Conservation (phyloP, 2,888 invertebrate species). For the Pocota personata region DNA sequence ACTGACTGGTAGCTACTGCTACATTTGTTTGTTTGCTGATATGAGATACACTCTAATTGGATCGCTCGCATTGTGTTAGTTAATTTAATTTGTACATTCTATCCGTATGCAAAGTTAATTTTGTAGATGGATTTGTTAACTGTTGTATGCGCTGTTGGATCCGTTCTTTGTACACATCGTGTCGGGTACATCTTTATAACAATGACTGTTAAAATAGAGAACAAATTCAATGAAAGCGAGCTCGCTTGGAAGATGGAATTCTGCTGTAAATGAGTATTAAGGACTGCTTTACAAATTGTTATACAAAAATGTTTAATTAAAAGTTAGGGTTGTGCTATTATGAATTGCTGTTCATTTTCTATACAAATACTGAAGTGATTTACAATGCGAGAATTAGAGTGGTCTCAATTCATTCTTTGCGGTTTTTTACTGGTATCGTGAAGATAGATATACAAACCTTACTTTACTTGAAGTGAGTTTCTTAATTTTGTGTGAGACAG, state of each 20-base stretch:
- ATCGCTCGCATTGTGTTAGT: constrained; percentile 57
- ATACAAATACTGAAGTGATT: too few species aligned
- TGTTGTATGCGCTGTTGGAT: constrained; percentile 3
- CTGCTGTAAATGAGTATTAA: background rate
- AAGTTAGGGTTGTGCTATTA: background rate
- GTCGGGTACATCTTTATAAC: background rate
- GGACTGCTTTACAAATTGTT: background rate
- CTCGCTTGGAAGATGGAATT: background rate
- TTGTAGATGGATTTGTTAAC: constrained; percentile 26
- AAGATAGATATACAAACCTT: too few species aligned
- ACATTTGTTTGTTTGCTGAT: constrained; percentile 37
- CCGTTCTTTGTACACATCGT: background rate
- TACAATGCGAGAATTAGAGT: too few species aligned
- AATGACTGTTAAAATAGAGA: background rate
- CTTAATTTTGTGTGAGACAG: too few species aligned
- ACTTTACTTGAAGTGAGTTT: too few species aligned
- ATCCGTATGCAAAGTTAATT: constrained; percentile 60
- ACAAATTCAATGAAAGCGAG: background rate
- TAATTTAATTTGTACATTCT: constrained; percentile 59
- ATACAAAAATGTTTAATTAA: background rate
- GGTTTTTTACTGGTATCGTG: too few species aligned
- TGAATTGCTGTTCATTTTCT: too few species aligned
- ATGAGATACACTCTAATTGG: constrained; percentile 55
- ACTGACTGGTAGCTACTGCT: background rate
- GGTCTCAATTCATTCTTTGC: too few species aligned